Conservation (phyloP, 2,888 invertebrate species). For the Parnassius apollo region DNA sequence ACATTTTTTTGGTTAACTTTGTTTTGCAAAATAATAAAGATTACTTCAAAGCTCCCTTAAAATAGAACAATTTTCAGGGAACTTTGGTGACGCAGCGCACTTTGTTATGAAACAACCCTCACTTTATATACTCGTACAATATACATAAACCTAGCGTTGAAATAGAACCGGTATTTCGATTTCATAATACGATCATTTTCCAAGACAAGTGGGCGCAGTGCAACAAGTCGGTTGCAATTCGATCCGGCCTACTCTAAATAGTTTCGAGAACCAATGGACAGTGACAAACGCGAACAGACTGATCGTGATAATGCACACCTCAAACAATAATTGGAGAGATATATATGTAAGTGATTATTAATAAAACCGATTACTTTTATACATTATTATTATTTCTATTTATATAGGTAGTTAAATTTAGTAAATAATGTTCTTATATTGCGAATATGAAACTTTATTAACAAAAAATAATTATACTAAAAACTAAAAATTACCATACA, state of each 20-base stretch:
- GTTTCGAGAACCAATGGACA: slow-evolving; percentile 4
- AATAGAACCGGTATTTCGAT: slow-evolving; percentile 21
- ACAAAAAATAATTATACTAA: too few relatives aligned
- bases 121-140: slow-evolving; percentile 10
- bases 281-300: background rate
- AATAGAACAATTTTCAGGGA: background rate
- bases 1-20: too few relatives aligned
- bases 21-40: too few relatives aligned
- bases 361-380: background rate
- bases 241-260: slow-evolving; percentile 2
- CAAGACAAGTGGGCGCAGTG: slow-evolving; percentile 53
- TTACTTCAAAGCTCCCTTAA: background rate
- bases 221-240: slow-evolving; percentile 25
- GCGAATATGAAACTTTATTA: too few relatives aligned
- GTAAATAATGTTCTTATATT: too few relatives aligned
- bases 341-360: background rate
- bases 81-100: slow-evolving; percentile 10
- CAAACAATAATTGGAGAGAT: background rate
- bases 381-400: too few relatives aligned
- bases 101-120: slow-evolving; percentile 9
- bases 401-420: too few relatives aligned
- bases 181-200: slow-evolving; percentile 34
- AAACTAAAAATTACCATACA: too few relatives aligned
- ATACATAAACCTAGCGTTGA: slow-evolving; percentile 13
- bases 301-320: background rate